Conservation (phyloP, 2,797 vertebrate species). For the Balearica regulorum region DNA sequence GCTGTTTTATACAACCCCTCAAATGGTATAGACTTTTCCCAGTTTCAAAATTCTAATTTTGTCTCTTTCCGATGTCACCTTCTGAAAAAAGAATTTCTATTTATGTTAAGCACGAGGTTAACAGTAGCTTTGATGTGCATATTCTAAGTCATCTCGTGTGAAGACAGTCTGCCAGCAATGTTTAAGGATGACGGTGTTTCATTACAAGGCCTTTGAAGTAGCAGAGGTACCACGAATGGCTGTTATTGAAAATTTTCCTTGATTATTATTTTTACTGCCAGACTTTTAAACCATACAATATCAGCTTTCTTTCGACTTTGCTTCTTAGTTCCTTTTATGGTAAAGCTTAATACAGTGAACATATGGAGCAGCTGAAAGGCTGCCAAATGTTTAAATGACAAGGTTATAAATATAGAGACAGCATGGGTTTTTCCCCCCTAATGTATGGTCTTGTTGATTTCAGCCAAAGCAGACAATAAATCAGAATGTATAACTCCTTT, state of each 20-base stretch:
- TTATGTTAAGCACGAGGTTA: background rate
- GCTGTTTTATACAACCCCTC: background rate
- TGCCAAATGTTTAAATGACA: slow-evolving; percentile 80
- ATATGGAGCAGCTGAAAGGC: slow-evolving; percentile 77
- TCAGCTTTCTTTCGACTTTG: slow-evolving; percentile 71
- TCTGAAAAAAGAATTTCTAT: background rate
- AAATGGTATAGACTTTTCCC: background rate
- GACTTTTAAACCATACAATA: slow-evolving; percentile 72
- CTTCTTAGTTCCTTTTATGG: slow-evolving; percentile 76
- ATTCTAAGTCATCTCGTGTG: background rate
- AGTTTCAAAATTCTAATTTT: background rate
- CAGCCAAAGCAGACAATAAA: slow-evolving; percentile 69
- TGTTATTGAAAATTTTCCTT: slow-evolving; percentile 68
- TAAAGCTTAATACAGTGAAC: slow-evolving; percentile 75
- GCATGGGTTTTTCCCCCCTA: slow-evolving; percentile 11
- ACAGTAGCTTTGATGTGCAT: slow-evolving; percentile 14
- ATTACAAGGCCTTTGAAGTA: slow-evolving; percentile 68
- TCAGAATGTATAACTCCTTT: slow-evolving; percentile 52
- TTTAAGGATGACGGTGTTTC: slow-evolving; percentile 33
- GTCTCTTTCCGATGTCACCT: background rate
- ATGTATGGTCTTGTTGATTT: slow-evolving; percentile 64
- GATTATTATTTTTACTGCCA: slow-evolving; percentile 72
- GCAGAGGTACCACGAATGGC: slow-evolving; percentile 55
- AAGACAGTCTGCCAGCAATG: background rate
- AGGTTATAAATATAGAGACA: slow-evolving; percentile 76